Base-by-base conservation (phyloP, 2,797 vertebrate genomes). In the Sitta carolinensis region DNA sequence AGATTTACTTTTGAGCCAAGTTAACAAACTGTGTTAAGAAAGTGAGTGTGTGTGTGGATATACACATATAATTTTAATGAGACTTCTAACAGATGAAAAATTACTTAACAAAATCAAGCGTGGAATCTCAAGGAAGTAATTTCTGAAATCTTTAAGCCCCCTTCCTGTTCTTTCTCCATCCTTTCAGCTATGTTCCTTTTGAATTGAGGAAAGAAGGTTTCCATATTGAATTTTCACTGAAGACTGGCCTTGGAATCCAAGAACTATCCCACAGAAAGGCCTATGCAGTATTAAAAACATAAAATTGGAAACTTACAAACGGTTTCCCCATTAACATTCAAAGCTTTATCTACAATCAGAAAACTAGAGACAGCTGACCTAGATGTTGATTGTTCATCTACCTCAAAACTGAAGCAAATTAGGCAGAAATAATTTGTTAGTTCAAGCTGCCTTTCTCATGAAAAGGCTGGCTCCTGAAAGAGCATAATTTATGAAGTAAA, bases 381-480 rank as follows among this genome's bases (percentile, higher is more conserved):
- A 85, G 32, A 40, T 59, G 63, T 45, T 91, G 34, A 62, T 59
- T 93, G 68, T 73, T 79, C 43, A 67, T 68, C 40, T 45, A 85
- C 73, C 62, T 91, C 55, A 62, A 94, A 91, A 61, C 36, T 47
- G 70, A 38, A 75, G 45, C 79, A 92, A 92, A 90, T 93, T 80
- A 93, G 54, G 64, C 34, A 95, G 81, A 89, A 96, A 80, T 48
- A 95, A 88, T 82, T 88, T 85, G 45, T 89, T 82, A 85, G 57
- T 42, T 92, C 83, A 93, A 89, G 43, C 42, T 84, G 63, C 34
- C 55, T 47, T 83, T 72, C 75, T 80, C 25, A 80, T 38, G 26
- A 89, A 91, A 84, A 94, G 23, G 25, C n/a, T 93, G 23, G 25
- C n/a, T 93, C 64, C 64, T 88, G 69, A 89, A 94, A 94, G 66